Evolutionary conservation across 2,888 invertebrate species (phyloP), one percentile per base, ranked within the genome.

Genomic region (Orchesellides sinensis): DNA sequence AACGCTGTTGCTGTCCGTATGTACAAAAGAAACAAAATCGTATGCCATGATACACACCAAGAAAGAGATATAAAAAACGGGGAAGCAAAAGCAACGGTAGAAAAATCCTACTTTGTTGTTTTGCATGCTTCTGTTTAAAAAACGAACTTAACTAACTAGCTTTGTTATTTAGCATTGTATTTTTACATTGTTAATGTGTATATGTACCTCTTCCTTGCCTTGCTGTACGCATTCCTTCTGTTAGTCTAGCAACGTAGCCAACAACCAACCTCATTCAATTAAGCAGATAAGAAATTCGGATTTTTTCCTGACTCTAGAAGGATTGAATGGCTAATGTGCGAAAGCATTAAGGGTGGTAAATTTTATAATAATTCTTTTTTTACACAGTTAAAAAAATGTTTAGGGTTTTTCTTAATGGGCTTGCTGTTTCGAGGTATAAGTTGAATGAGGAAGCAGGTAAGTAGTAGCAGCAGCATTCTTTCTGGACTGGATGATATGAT

Each of bases 31-130:
- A n/a, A n/a, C n/a, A n/a, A n/a, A n/a, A n/a, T n/a, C n/a, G n/a
- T n/a, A n/a, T n/a, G n/a, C n/a, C n/a, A n/a, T n/a, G n/a, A n/a
- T n/a, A n/a, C n/a, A n/a, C n/a, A n/a, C n/a, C 40, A n/a, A 40
- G 40, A 40, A n/a, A 2, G 14, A 5, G 10, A 10, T 8, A n/a
- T n/a, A 5, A 2, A 40, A n/a, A 14, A 29, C 17, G 19, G 19
- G 2, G 52, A 25, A 61, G 32, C 61, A 61, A 56, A 61, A 61
- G 61, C 61, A 61, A 61, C 61, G 61, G 61, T 29, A 61, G n/a
- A 61, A 61, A 61, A 5, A 52, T 25, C n/a, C 40, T n/a, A 14
- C n/a, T 40, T 40, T 40, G 14, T 40, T 40, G 40, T n/a, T 40
- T 40, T n/a, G 10, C 4, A 10, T 32, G 32, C 40, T 40, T 40